Base-by-base conservation (phyloP, 2,888 invertebrate genomes). In the Trichopria drosophilae region DNA sequence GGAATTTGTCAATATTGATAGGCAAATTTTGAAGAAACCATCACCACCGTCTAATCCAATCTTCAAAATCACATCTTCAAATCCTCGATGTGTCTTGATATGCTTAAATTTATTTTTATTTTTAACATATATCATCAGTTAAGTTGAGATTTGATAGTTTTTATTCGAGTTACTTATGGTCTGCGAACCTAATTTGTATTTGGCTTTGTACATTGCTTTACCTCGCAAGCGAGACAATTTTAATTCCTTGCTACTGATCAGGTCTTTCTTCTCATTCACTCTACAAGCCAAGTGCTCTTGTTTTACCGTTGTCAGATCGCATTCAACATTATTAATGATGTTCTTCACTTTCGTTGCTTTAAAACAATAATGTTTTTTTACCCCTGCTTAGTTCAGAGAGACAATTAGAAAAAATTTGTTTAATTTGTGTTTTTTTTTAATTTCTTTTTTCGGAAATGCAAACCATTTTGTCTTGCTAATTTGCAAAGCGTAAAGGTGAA, bases 1-100 rank as follows among this genome's bases (percentile, higher is more conserved):
- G 6, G 28, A 28, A 28, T 28, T 28, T 28, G n/a, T 13, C 13
- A 28, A 28, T 28, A 28, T 28, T 28, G 28, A 28, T 5, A 5
- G 13, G 28, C 28, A 28, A 28, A 28, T 28, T 28, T 28, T 28
- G n/a, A n/a, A n/a, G n/a, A n/a, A n/a, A n/a, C n/a, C n/a, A n/a
- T n/a, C n/a, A n/a, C n/a, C n/a, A n/a, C 28, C 28, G 13, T 28
- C 28, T 28, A 28, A 28, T 28, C 28, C 28, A 5, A 28, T 28
- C 28, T 28, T 28, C 28, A 28, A 28, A 28, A 6, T 28, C 3
- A 28, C 28, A 28, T 28, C 28, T 28, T 28, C 6, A 28, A 28
- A 28, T 12, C 6, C 28, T 28, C 28, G 28, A 28, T 5, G 28
- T 28, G 28, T 28, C 3, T 13, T 12, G 28, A 28, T 28, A 28